phyloP scores from a whole-genome alignment of 2,888 invertebrate species.

The Flabesymbios commensalis region DNA sequence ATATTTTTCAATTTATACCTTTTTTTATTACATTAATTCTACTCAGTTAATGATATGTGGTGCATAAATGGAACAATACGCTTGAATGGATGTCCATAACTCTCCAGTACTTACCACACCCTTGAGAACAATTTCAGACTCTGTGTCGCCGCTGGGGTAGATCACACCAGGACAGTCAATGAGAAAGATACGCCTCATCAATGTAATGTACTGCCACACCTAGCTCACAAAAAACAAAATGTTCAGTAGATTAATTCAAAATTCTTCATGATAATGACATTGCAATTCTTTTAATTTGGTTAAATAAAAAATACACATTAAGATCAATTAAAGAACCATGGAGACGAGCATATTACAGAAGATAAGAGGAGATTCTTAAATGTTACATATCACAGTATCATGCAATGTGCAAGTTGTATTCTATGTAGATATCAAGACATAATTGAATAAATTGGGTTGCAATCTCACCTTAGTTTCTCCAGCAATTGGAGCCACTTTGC shows the following conservation, averaged over 20 bases:
- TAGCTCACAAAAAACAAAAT: conserved; percentile 34
- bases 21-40: no score
- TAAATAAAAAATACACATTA: not conserved
- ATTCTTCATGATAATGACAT: not conserved
- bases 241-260: conserved; percentile 3
- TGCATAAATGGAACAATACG: not conserved
- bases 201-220: conserved; percentile 99
- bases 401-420: no score
- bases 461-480: conserved; percentile 70
- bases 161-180: conserved; percentile 99
- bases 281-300: not conserved
- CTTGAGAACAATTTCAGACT: conserved; percentile 87
- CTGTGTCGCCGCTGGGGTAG: conserved; percentile 91
- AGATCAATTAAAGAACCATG: not conserved
- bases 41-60: no score
- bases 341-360: not conserved
- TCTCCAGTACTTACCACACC: conserved; percentile 75
- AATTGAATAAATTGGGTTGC: not conserved
- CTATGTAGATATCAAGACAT: not conserved
- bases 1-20: no score
- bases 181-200: conserved; percentile 94
- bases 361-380: not conserved
- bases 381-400: not conserved
- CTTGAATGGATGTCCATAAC: not conserved
- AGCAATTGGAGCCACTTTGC: conserved; percentile 97